Base-by-base conservation (phyloP, 1,140 invertebrate species). In the Asobara japonica region DNA sequence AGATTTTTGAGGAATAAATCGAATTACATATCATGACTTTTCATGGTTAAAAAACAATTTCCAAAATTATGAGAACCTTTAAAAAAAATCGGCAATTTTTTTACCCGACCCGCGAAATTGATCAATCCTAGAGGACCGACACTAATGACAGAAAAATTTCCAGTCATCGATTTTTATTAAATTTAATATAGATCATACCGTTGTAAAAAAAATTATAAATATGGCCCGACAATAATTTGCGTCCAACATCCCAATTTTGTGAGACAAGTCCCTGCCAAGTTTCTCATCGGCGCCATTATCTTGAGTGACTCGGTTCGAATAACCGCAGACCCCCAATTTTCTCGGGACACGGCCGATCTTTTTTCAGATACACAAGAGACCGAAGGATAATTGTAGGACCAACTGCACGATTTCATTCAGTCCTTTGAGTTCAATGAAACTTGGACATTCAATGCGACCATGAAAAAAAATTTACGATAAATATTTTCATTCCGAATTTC, bases 381-480 rank as follows among this genome's bases (percentile, higher is more conserved):
- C 65, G 16, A n/a, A 41, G 45, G 66, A 69, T 69, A 69, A 69
- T 69, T 69, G 45, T 29, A 29, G 18, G 66, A 60, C 66, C 66
- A 56, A 69, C 51, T 69, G 45, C 27, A 67, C 36, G 38, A 45
- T 69, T 69, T 69, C 30, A 69, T 69, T 51, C 51, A 69, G 48
- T 69, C n/a, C 22, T 69, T 30, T 60, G 66, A 69, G 38, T 48
- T 56, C 51, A 56, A 56, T 25, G 51, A 18, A 27, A 56, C 22
- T 27, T 13, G 22, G 20, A 56, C 18, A 31, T 69, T 60, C 2
- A n/a, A 0, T 11, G 13, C 25, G 20, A 25, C 51, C 22, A 56
- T 22, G 18, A n/a, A n/a, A 8, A 1, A 13, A 27, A 13, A n/a
- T 56, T 30, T 30, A 30, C 16, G 20, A 6, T 6, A 56, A 25